Evolutionary conservation across 2,797 vertebrate species (phyloP).

Genomic region (Chiloscyllium punctatum): DNA sequence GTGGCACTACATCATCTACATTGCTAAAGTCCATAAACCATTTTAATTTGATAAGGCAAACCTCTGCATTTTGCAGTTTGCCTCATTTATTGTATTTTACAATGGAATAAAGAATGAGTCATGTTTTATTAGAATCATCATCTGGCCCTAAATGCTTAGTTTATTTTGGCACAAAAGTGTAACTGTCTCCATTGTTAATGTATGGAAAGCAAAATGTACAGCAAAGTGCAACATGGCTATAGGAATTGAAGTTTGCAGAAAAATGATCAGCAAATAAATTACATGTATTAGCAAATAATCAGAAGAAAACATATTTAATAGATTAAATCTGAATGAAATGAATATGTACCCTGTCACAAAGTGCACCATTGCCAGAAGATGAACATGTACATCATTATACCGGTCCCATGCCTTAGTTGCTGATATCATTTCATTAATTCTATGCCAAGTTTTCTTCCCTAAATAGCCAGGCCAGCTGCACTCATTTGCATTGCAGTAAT

Average conservation of each 20-base stretch:
- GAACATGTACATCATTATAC: neutral
- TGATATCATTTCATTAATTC: slow-evolving; percentile 25
- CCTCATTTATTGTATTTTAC: neutral
- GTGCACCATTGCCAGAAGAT: slow-evolving; percentile 10
- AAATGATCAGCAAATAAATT: neutral
- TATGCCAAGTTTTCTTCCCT: neutral
- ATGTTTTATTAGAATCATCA: neutral
- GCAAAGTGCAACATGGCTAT: slow-evolving; percentile 6
- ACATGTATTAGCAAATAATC: neutral
- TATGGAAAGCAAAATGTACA: neutral
- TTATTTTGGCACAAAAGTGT: neutral
- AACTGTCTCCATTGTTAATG: neutral
- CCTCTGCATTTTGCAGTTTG: neutral
- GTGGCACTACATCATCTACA: neutral
- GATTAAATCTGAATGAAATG: slow-evolving; percentile 31
- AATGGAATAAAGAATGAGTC: neutral
- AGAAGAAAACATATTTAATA: slow-evolving; percentile 28
- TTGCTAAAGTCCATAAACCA: neutral
- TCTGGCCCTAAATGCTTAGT: neutral
- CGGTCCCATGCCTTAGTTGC: neutral
- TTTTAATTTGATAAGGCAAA: neutral
- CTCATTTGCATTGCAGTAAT: neutral
- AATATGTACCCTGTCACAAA: neutral
- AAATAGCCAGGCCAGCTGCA: slow-evolving; percentile 26
- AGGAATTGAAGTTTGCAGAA: neutral